Evolutionary conservation across 2,888 invertebrate genomes (phyloP), one percentile per base, ranked within the genome.

Genomic region (Periphyllus acericola): DNA sequence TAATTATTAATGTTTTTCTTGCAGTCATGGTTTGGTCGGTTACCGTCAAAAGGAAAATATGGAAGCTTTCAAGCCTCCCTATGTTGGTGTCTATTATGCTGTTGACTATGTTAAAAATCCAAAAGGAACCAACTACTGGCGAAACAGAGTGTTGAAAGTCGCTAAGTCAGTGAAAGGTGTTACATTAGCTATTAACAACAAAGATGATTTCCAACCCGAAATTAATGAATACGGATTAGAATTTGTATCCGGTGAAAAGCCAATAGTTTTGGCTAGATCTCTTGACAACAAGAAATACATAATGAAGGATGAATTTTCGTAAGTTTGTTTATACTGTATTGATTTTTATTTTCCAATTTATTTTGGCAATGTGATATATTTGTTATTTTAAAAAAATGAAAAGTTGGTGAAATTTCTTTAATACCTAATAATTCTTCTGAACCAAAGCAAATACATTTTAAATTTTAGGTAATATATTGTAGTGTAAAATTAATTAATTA

Each of bases 111-210:
- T 95, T 52, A 99, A 98, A 93, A 99, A 99, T 92, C 94, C 96
- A 40, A 99, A 99, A 92, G 99, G 98, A 81, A 98, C 99, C 84
- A 99, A 99, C 93, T 99, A 99, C 93, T 99, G 99, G 99, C 95
- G 98, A 91, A 99, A 99, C 93, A 95, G 99, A 90, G 95, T 99
- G 83, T 94, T 99, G 90, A 99, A 99, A 93, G 95, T 96, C 21
- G 96, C 96, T 89, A 94, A 96, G 91, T 94, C 95, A 89, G 93
- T 94, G 91, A 92, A 93, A 79, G 93, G 93, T 55, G 94, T 96
- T 71, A 95, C 93, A 90, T 99, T 99, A 93, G 98, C 98, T 2
- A 93, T 99, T 90, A 96, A 98, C 92, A 95, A 96, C 91, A 97
- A 96, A 92, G 97, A 97, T 91, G 98, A 98, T 90, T 99, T 99